phyloP scores from a whole-genome alignment of 2,113 vertebrate genomes.

The Daubentonia madagascariensis region DNA sequence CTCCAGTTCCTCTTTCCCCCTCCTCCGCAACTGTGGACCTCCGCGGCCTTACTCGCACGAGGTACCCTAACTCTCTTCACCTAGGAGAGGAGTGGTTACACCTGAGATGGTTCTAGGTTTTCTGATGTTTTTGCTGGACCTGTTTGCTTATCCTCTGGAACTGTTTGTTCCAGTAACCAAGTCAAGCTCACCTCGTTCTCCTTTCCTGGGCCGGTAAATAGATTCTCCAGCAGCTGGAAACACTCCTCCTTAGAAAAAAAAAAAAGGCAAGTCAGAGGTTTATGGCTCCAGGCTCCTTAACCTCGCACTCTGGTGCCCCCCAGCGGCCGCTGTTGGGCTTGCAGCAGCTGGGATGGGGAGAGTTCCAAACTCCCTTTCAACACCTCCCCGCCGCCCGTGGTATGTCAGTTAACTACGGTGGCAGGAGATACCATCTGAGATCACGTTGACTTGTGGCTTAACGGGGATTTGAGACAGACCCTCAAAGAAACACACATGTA shows the following conservation, averaged over 20 bases:
- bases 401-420: neutral
- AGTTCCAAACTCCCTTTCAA: neutral
- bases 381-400: neutral
- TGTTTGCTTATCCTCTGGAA: neutral
- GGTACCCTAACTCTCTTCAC: neutral
- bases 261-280: neutral
- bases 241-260: neutral
- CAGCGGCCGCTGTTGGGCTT: neutral
- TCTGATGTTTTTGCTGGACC: neutral
- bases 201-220: neutral
- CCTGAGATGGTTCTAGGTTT: neutral
- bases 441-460: neutral
- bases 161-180: neutral
- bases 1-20: neutral
- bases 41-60: neutral
- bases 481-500: neutral
- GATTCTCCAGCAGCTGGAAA: neutral
- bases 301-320: neutral
- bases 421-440: neutral
- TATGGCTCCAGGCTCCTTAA: neutral
- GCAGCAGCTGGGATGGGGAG: neutral
- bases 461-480: neutral
- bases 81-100: neutral
- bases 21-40: neutral
- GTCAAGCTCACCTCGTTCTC: neutral